Base-by-base conservation (phyloP, 2,797 vertebrate species). In the Scomberomorus guttatus region DNA sequence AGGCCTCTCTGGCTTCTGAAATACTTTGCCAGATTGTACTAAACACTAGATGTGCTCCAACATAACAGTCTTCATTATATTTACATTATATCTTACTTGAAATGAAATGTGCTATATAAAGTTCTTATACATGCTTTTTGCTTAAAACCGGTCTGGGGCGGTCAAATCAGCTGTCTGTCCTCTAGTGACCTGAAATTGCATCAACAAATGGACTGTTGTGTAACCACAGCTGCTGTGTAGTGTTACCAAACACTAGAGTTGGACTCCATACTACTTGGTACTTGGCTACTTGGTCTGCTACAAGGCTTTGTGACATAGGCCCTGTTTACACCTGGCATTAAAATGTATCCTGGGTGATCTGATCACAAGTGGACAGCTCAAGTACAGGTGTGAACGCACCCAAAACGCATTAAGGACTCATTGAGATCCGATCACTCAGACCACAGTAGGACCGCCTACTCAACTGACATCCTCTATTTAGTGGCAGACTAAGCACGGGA, bases 191-290 rank as follows among this genome's bases (percentile, higher is more conserved):
- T 69, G 34, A 55, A 24, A 63, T 14, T 52, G 37, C 69, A 83
- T 81, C 32, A 65, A 79, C 70, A 75, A 72, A 55, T 60, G 69
- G 61, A 63, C 14, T 59, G 77, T 89, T 89, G 50, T 22, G 54
- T 85, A 84, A 89, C 51, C 27, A 15, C 50, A 55, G 59, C 73
- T 70, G 61, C 63, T 75, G 37, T 9, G 14, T 18, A 39, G 2
- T 0, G 24, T 37, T 62, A 84, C 24, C 50, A 29, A 88, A 77
- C 68, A n/a, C 32, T 42, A 25, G 39, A 48, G 67, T 59, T 17
- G 27, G 42, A 75, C 7, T 61, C 29, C 20, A 44, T 7, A 18
- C 7, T 32, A n/a, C n/a, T n/a, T n/a, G n/a, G n/a, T n/a, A 11
- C 9, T 22, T 0, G 7, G 10, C 34, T 39, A n/a, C 51, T 56